Percentiles rank a stretch among this genome's conserved stretches.
Conservation (phyloP, 2,113 vertebrate genomes). For the Abramis brama region DNA sequence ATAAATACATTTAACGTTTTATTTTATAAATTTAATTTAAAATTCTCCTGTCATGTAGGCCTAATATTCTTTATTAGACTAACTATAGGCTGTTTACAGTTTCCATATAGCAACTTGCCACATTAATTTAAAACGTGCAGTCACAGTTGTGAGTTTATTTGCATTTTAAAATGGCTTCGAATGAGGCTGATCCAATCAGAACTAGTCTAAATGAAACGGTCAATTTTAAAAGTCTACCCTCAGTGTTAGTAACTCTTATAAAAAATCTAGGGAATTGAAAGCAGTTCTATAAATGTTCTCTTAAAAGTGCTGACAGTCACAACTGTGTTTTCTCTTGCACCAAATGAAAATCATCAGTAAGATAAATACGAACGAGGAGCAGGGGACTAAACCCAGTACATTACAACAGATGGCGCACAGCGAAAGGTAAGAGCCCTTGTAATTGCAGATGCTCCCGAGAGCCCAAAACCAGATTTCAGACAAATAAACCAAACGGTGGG, state of each 20-base stretch:
- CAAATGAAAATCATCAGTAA: constrained; percentile 44
- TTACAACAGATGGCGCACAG: constrained; percentile 56
- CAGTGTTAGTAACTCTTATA: constrained; percentile 4
- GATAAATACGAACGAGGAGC: constrained; percentile 45
- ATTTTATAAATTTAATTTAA: too few species aligned
- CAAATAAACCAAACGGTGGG: constrained; percentile 35
- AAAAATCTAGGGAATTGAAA: not conserved
- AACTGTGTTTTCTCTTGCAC: constrained; percentile 38
- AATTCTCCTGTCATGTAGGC: not conserved
- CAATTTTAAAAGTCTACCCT: constrained; percentile 29
- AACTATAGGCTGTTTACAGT: not conserved
- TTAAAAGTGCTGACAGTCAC: constrained; percentile 43
- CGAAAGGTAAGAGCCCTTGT: constrained; percentile 57
- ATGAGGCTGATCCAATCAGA: constrained; percentile 2
- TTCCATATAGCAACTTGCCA: not conserved
- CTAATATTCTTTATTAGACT: not conserved
- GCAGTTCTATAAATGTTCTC: constrained; percentile 21
- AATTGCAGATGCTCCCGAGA: constrained; percentile 51
- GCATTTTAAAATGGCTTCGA: not conserved
- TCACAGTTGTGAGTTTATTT: not conserved
- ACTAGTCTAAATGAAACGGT: not conserved
- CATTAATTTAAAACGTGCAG: not conserved
- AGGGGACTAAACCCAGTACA: constrained; percentile 40
- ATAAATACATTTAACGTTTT: too few species aligned
- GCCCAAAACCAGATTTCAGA: constrained; percentile 39